Conservation (phyloP, 2,797 vertebrate genomes). For the Melopsittacus undulatus region DNA sequence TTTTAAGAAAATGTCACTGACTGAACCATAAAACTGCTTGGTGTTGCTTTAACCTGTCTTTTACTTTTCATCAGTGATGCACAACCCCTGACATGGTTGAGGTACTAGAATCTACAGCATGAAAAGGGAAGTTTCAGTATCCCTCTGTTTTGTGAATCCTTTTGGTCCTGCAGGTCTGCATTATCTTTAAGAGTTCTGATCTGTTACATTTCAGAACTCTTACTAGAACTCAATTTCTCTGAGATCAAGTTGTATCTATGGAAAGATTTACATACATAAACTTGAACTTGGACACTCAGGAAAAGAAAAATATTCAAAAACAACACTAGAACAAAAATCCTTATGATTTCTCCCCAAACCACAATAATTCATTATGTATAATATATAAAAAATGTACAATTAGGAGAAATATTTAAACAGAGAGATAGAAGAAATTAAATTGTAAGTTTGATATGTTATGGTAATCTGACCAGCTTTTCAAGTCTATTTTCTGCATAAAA, state of each 20-base stretch:
- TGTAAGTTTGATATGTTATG: background rate
- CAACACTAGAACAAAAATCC: background rate
- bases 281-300: background rate
- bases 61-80: background rate
- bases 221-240: background rate
- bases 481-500: background rate
- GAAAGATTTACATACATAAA: background rate
- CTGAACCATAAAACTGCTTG: background rate
- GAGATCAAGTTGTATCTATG: background rate
- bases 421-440: background rate
- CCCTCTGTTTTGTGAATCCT: background rate
- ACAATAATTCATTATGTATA: accelerated
- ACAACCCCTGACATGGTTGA: background rate
- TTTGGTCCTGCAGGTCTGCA: background rate
- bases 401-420: background rate
- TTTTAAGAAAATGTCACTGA: background rate
- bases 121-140: background rate
- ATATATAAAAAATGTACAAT: background rate
- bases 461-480: background rate
- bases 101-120: background rate
- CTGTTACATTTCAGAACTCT: background rate
- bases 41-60: background rate
- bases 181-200: background rate
- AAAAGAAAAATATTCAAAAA: background rate
- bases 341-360: background rate